Percentiles rank a stretch among this genome's conserved stretches.
These are phyloP conservation scores for Gavia stellata DNA, from an alignment of 2,113 vertebrate genomes.

Conservation along the genomic window DNA sequence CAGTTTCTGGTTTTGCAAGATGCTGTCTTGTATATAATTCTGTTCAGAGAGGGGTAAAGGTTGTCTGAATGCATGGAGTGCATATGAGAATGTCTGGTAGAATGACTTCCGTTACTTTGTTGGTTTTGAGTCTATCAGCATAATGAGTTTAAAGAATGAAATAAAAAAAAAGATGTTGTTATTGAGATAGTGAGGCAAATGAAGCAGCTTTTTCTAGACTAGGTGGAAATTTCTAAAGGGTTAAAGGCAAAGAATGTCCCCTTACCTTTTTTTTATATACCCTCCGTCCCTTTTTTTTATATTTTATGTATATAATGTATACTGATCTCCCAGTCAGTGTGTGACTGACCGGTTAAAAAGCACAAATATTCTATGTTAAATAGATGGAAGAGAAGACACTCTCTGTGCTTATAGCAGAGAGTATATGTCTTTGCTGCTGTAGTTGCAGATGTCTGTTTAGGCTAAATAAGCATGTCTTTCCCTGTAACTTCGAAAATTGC, in stretches of 20 bases:
- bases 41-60: background rate
- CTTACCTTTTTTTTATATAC: background rate
- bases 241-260: background rate
- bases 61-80: background rate
- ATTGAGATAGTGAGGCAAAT: background rate
- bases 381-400: background rate
- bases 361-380: background rate
- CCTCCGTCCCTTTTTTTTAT: background rate
- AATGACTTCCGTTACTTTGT: background rate
- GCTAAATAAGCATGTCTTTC: background rate
- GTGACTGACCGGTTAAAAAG: background rate
- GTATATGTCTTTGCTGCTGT: background rate
- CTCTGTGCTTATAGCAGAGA: background rate
- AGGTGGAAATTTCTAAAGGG: background rate
- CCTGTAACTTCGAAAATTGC: background rate
- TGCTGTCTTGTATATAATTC: background rate
- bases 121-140: background rate
- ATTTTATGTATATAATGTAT: background rate
- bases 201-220: background rate
- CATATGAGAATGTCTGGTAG: background rate
- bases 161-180: background rate
- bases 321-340: background rate
- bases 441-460: background rate
- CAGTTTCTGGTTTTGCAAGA: background rate
- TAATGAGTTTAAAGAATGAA: background rate